Conservation (phyloP, 1,140 invertebrate genomes). For the Nylanderia fulva region DNA sequence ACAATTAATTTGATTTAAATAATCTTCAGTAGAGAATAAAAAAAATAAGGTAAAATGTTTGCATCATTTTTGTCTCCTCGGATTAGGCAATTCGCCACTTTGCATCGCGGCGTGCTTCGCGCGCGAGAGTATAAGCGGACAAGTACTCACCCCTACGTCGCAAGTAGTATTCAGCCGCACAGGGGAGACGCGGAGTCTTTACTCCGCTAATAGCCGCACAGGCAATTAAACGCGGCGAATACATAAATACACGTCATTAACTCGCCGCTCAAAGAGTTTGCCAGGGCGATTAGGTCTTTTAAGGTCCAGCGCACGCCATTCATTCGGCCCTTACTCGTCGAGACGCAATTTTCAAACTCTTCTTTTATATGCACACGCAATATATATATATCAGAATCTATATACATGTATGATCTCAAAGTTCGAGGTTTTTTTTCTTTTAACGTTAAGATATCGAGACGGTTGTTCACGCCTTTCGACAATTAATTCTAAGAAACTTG, state of each 20-base stretch:
- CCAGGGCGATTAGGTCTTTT: constrained; percentile 73
- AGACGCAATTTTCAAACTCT: constrained; percentile 37
- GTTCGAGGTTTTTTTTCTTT: no score
- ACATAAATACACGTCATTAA: constrained; percentile 82
- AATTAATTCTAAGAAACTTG: background rate
- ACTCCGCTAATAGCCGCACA: constrained; percentile 73
- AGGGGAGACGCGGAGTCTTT: constrained; percentile 27
- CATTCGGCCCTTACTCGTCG: constrained; percentile 7
- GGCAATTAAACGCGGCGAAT: constrained; percentile 80
- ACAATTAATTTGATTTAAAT: background rate
- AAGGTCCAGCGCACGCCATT: constrained; percentile 33
- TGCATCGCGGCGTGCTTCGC: no score
- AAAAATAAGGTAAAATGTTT: background rate
- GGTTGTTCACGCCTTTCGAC: background rate
- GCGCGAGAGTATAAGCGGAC: background rate
- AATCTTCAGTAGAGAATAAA: background rate
- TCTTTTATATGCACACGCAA: background rate
- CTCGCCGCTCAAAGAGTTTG: constrained; percentile 77
- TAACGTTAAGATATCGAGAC: background rate
- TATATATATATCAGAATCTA: constrained; percentile 9
- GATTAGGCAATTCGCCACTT: background rate
- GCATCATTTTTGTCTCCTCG: background rate
- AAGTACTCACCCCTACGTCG: constrained; percentile 4
- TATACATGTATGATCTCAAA: no score
- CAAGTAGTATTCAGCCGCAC: background rate